These are phyloP conservation scores for Camarhynchus parvulus DNA, from an alignment of 2,113 vertebrate species.

Conservation along the genomic window DNA sequence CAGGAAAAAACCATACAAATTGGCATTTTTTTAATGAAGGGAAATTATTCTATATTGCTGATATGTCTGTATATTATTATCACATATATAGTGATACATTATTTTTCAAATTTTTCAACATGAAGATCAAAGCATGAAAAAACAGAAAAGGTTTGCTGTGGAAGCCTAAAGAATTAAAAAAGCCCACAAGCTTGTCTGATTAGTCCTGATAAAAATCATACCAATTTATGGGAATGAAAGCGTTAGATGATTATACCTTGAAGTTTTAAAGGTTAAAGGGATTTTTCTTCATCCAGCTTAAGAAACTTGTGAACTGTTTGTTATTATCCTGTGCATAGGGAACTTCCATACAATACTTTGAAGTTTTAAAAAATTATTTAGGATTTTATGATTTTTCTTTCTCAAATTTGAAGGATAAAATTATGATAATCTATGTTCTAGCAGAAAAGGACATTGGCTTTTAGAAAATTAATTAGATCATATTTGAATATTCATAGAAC, in stretches of 20 bases:
- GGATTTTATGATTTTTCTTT: conserved; percentile 27
- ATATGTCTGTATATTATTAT: not conserved
- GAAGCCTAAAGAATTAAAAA: conserved; percentile 37
- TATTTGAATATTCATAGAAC: conserved; percentile 73
- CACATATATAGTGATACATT: not conserved
- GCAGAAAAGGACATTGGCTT: conserved; percentile 53
- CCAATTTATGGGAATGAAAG: not conserved
- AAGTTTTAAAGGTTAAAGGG: not conserved
- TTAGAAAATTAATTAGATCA: conserved; percentile 72
- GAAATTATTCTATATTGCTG: conserved; percentile 37
- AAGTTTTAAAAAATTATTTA: not conserved
- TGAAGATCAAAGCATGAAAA: conserved; percentile 51
- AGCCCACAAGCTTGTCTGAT: not conserved
- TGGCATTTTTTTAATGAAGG: conserved; percentile 35
- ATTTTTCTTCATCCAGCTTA: not conserved
- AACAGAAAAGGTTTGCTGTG: not conserved
- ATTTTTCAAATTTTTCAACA: conserved; percentile 50
- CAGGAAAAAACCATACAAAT: conserved; percentile 35
- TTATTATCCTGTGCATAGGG: not conserved
- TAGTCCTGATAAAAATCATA: not conserved
- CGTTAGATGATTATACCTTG: not conserved
- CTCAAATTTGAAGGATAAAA: conserved; percentile 52
- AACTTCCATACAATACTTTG: not conserved
- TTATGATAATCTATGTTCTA: conserved; percentile 36
- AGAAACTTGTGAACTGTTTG: not conserved